Base-by-base conservation (phyloP, 2,797 vertebrate genomes). In the Catostomus latipinnis region DNA sequence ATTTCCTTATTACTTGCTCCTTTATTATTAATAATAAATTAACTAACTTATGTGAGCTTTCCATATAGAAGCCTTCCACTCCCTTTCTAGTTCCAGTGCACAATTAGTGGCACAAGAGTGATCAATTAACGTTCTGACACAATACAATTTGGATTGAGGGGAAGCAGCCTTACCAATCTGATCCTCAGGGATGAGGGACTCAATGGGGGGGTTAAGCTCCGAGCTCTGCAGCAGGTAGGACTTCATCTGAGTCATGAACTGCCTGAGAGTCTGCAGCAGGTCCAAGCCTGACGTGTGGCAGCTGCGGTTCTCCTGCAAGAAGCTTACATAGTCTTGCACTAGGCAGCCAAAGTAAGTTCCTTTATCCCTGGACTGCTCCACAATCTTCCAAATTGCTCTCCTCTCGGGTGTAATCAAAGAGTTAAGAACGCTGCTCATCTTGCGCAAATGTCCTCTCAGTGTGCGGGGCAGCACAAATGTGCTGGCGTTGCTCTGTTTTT, bases 221-320 rank as follows among this genome's bases (percentile, higher is more conserved):
- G 97, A 98, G 91, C 96, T 98, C 91, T 99, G 98, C 71, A 94
- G 87, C 90, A 99, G 91, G 86, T 99, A 99, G 85, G 94, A 97
- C 93, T 99, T 99, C 87, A 99, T 97, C 81, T 99, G 98, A 45
- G 97, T 99, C 90, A 99, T 96, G 78, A 99, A 98, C 91, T 99
- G 97, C 13, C 98, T 94, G 80, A 99, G 89, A 0, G 97, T 98
- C 91, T 98, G 97, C 87, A 99, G 93, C 91, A 99, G 91, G 85
- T 99, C 98, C 50, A 0, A 93, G 88, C 92, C 96, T 0, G 98
- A 97, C 48, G 97, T 96, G 67, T 98, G 96, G 88, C 96, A 97
- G 81, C 96, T 94, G 57, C 94, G 95, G 90, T 98, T 98, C 90
- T 99, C 98, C 92, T 96, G 96, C 43, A 98, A 93, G 78, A 98